These are phyloP conservation scores for Myiagra hebetior DNA, from an alignment of 2,113 vertebrate species.

Conservation along the genomic window DNA sequence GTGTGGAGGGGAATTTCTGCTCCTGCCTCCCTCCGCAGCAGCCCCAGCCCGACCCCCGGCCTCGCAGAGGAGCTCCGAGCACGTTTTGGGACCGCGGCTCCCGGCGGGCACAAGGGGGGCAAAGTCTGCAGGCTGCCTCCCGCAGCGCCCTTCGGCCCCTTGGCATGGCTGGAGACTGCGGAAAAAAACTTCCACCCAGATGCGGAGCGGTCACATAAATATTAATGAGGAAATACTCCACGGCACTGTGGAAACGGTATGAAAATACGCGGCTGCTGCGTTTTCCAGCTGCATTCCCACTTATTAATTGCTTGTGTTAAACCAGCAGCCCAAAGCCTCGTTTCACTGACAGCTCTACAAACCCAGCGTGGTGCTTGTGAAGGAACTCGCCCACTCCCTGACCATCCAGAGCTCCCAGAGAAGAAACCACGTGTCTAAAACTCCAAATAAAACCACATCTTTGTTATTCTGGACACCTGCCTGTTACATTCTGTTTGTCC, in stretches of 20 bases:
- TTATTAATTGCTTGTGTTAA: background rate
- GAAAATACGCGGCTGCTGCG: background rate
- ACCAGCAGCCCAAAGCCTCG: background rate
- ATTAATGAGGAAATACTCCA: rapidly evolving
- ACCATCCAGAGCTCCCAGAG: background rate
- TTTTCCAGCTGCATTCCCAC: background rate
- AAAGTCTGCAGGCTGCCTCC: background rate
- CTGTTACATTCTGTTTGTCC: background rate
- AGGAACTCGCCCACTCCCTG: background rate
- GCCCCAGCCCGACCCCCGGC: background rate
- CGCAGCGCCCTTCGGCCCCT: background rate
- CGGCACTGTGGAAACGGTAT: background rate
- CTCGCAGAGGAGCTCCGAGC: background rate
- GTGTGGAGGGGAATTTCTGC: background rate
- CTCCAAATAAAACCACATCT: background rate
- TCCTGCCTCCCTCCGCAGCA: background rate
- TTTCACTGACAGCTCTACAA: background rate
- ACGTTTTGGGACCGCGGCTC: background rate
- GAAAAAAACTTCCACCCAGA: background rate
- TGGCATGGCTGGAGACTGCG: background rate
- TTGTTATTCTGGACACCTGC: background rate
- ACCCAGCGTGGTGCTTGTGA: background rate
- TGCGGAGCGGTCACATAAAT: background rate
- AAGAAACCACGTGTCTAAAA: background rate
- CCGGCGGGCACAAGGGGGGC: background rate